Conservation (phyloP, 2,113 vertebrate species). For the Chaetura pelagica region DNA sequence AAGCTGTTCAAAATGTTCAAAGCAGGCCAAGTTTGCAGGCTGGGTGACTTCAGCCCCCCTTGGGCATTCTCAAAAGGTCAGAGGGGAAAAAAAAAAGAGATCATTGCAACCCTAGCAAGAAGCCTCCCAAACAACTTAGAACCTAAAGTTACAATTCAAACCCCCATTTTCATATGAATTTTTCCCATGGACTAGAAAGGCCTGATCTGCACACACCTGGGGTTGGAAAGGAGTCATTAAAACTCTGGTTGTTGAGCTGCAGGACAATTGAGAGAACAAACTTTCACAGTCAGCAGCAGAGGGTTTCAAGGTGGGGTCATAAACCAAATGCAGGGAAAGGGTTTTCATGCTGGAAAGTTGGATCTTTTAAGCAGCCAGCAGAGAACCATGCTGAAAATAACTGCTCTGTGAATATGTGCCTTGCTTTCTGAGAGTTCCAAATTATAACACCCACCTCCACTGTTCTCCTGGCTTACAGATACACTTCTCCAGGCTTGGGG, state of each 20-base stretch:
- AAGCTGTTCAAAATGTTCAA: not conserved
- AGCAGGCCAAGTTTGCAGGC: not conserved
- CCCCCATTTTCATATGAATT: not conserved
- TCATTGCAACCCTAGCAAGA: not conserved
- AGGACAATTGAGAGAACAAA: not conserved
- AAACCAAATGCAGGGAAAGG: not conserved
- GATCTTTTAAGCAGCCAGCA: not conserved
- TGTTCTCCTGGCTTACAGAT: too few relatives aligned
- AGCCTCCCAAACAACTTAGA: not conserved
- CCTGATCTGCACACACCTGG: not conserved
- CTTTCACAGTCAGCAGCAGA: not conserved
- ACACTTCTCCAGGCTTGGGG: too few relatives aligned
- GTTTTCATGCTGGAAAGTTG: not conserved
- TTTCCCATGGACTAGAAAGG: not conserved
- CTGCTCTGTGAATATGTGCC: not conserved
- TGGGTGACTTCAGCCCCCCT: not conserved
- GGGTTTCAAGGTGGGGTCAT: fast-evolving
- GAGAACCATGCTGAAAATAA: not conserved
- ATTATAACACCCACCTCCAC: not conserved
- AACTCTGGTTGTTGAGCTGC: not conserved
- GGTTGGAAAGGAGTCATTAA: not conserved
- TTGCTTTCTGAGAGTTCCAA: not conserved
- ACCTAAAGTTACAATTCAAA: not conserved
- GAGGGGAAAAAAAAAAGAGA: not conserved
- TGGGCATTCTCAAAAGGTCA: not conserved